These are phyloP conservation scores for Ectobius pallidus DNA, from an alignment of 2,888 invertebrate genomes.

Conservation along the genomic window DNA sequence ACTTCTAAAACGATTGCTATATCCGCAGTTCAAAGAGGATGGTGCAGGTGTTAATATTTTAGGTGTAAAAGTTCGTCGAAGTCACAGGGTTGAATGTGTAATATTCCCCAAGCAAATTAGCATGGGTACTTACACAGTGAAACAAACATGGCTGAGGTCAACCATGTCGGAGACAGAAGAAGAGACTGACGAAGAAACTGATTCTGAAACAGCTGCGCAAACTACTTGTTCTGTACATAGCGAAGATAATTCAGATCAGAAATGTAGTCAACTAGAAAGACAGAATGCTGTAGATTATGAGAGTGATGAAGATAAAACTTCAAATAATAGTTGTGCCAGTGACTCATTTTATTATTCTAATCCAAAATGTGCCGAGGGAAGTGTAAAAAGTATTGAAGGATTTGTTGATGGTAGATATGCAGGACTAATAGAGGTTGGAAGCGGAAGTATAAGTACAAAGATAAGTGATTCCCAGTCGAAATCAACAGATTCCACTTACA, in stretches of 20 bases:
- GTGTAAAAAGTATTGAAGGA: slow-evolving; percentile 56
- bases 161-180: slow-evolving; percentile 46
- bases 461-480: not conserved
- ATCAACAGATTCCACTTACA: not conserved
- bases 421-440: slow-evolving; percentile 48
- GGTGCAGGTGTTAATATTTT: slow-evolving; percentile 55
- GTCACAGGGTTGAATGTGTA: slow-evolving; percentile 56
- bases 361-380: slow-evolving; percentile 53
- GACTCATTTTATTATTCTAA: slow-evolving; percentile 70
- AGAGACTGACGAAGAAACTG: slow-evolving; percentile 45
- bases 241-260: not conserved
- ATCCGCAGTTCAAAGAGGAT: slow-evolving; percentile 56
- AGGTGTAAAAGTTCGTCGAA: slow-evolving; percentile 60
- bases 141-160: slow-evolving; percentile 34
- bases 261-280: slow-evolving; percentile 27
- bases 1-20: slow-evolving; percentile 76
- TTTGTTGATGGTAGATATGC: slow-evolving; percentile 54
- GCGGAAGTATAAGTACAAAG: slow-evolving; percentile 44
- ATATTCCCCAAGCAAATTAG: slow-evolving; percentile 47
- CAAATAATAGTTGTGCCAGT: slow-evolving; percentile 62
- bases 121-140: slow-evolving; percentile 22
- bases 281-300: slow-evolving; percentile 41
- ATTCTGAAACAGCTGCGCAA: slow-evolving; percentile 41
- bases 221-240: slow-evolving; percentile 51
- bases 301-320: slow-evolving; percentile 36